Evolutionary conservation across 2,797 vertebrate genomes (phyloP).

Genomic region (Poliocrania exsul): DNA sequence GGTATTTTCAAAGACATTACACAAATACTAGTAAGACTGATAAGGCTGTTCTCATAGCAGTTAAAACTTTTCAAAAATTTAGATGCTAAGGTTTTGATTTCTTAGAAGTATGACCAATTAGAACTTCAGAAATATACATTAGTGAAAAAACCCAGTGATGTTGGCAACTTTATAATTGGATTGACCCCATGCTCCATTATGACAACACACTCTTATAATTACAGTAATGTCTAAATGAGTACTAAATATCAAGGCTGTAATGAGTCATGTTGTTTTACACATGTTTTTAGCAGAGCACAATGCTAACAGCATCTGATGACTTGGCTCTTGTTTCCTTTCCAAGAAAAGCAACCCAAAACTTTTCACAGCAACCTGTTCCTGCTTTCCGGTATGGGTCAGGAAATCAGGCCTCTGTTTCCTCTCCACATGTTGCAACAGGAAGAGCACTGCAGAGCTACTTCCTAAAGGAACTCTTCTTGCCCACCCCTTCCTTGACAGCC

Average conservation of each 20-base stretch:
- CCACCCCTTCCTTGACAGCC: conserved; percentile 82
- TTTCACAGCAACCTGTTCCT: conserved; percentile 77
- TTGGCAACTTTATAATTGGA: conserved; percentile 17
- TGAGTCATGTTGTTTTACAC: conserved; percentile 41
- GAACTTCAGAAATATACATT: conserved; percentile 4
- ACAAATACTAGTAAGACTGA: background rate
- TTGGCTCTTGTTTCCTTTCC: conserved; percentile 76
- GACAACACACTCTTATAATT: conserved; percentile 34
- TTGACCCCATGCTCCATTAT: conserved; percentile 30
- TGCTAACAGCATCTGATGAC: conserved; percentile 68
- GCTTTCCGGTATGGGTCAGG: conserved; percentile 81
- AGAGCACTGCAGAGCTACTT: conserved; percentile 78
- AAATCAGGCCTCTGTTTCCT: conserved; percentile 80
- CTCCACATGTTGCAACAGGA: conserved; percentile 78
- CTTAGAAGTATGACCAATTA: conserved; percentile 4
- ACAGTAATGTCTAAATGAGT: conserved; percentile 24
- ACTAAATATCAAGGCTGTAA: background rate
- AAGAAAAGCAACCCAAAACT: conserved; percentile 73
- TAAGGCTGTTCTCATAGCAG: conserved; percentile 18
- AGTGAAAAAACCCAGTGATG: background rate
- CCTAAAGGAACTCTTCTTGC: conserved; percentile 83
- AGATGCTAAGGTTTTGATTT: conserved; percentile 21
- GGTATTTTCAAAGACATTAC: conserved; percentile 18
- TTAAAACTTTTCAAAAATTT: conserved; percentile 7
- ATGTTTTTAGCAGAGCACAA: conserved; percentile 48